Evolutionary conservation across 1,140 invertebrate genomes (phyloP).

Genomic region (Melitaea cinxia): DNA sequence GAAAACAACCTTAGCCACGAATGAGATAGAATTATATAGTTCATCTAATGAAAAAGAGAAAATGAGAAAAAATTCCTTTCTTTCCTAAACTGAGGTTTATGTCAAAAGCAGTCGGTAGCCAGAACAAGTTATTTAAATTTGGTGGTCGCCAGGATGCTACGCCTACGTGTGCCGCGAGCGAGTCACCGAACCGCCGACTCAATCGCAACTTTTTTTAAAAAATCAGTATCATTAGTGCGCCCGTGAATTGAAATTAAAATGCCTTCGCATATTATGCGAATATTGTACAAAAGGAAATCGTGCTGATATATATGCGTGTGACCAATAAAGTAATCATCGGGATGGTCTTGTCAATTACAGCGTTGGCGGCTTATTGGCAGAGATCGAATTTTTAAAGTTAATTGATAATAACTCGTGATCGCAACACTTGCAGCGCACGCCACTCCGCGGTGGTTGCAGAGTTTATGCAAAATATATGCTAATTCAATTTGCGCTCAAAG

Average conservation of each 20-base stretch:
- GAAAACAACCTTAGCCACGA: constrained; percentile 37
- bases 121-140: constrained; percentile 79
- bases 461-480: constrained; percentile 74
- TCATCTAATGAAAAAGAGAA: constrained; percentile 49
- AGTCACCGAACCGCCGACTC: constrained; percentile 26
- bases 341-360: constrained; percentile 65
- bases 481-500: constrained; percentile 72
- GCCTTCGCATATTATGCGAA: constrained; percentile 49
- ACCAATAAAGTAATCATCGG: constrained; percentile 77
- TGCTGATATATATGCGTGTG: constrained; percentile 56
- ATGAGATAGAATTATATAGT: constrained; percentile 43
- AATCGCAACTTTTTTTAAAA: constrained; percentile 37
- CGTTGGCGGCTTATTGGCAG: constrained; percentile 59
- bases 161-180: constrained; percentile 47
- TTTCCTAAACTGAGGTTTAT: constrained; percentile 60
- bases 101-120: constrained; percentile 67
- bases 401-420: constrained; percentile 63
- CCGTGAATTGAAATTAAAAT: constrained; percentile 62
- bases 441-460: constrained; percentile 47
- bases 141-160: constrained; percentile 52
- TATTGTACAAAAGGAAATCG: constrained; percentile 45
- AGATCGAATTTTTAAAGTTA: constrained; percentile 74
- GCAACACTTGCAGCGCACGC: constrained; percentile 30
- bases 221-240: constrained; percentile 45
- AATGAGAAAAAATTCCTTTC: constrained; percentile 49